Evolutionary conservation across 2,797 vertebrate genomes (phyloP), one percentile per base, ranked within the genome.

Genomic region (Pangasius sanitwongsei): DNA sequence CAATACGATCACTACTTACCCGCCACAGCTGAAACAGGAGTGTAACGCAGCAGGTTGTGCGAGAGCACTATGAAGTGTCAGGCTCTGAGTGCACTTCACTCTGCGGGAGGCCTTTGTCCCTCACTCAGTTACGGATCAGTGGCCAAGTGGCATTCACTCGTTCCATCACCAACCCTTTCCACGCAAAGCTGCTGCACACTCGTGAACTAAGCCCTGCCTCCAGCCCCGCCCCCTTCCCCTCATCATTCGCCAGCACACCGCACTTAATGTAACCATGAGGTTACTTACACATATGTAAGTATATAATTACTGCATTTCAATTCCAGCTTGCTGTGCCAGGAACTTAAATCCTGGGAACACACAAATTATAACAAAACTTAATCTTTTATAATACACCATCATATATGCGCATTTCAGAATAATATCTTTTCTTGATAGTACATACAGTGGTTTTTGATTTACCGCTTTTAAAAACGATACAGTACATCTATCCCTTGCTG

Each of bases 101-200:
- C 89, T 84, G 86, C 87, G 74, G 91, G 92, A 91, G 92, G 91
- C 82, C 90, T 93, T 92, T 93, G 93, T 92, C 89, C 90, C 89
- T 78, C 89, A 90, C 87, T 93, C 90, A 92, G 89, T 91, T 88
- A 92, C 88, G 90, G 91, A 91, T 93, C 92, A 93, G 83, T 83
- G 88, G 84, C 88, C 89, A 80, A 89, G 87, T 87, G 92, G 91
- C 91, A 92, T 93, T 91, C 89, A 90, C 90, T 88, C 63, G 74
- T 67, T 92, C 83, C 89, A 90, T 89, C 90, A 91, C 87, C 57
- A 75, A 82, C 85, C 63, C 80, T 34, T 82, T 57, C 65, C 65
- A 63, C 53, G 70, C 74, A 23, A 85, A 81, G 67, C 63, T 77
- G 34, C 57, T 86, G 81, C 90, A 89, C 25, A n/a, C 87, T 91